Evolutionary conservation across 2,797 vertebrate genomes (phyloP), one percentile per base, ranked within the genome.

Genomic region (Oryzias dopingdopingensis): DNA sequence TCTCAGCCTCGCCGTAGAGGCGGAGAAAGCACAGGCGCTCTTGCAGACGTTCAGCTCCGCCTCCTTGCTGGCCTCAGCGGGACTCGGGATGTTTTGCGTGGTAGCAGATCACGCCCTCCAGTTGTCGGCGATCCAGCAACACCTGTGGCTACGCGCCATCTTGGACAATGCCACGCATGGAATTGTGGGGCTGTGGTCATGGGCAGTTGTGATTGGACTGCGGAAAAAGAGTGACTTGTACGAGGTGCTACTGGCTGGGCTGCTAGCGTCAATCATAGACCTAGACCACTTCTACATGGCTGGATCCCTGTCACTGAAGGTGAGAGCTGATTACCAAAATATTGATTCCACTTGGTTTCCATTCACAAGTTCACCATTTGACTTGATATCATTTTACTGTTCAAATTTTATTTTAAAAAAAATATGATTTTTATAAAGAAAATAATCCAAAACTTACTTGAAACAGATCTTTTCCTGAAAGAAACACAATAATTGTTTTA

Each of bases 241-340:
- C 59, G 96, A 99, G 84, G 91, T 96, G 17, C 74, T 93, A 24
- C 87, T 99, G 71, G 96, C 96, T 5, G 96, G 95, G 5, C 92
- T 96, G 53, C 91, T 99, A 44, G 94, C 96, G 3, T 96, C 95
- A 1, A 62, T 95, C 65, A 94, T 99, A 64, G 97, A 99, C 62
- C 64, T 98, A 71, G 97, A 98, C 76, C 96, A 99, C 84, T 99
- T 99, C 83, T 88, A 96, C 58, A 80, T 91, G 85, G 96, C 97
- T 52, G 91, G 94, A 59, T 97, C 97, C 1, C 70, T 98, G 7
- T 98, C 96, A 1, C 88, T 99, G 69, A 93, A 95, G 91, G 97
- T 97, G 81, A 90, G 83, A 64, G 1, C 22, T 22, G 37, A 26
- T 26, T 26, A 26, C 29, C 8, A 3, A 32, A 32, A 32, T 32